A percentile compares a stretch with the other conserved stretches of the same genome.
Evolutionary conservation across 2,888 invertebrate species (phyloP).

Genomic region (Punctoribates punctum): DNA sequence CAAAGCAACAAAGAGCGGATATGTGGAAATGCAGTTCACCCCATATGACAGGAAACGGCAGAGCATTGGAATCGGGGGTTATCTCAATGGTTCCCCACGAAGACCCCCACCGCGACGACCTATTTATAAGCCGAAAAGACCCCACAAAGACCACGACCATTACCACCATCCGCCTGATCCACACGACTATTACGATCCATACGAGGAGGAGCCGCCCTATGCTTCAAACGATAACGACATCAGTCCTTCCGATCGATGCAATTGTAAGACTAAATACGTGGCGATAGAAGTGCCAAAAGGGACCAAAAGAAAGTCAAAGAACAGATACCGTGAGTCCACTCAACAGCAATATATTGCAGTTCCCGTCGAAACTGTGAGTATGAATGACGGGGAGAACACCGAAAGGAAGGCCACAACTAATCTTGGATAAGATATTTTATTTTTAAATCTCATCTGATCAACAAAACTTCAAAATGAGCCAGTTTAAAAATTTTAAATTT

Average conservation of each 20-base stretch:
- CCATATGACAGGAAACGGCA: background rate
- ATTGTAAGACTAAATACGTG: conserved; percentile 32
- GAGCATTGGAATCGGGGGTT: conserved; percentile 13
- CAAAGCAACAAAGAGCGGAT: background rate
- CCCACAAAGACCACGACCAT: background rate
- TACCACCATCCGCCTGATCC: background rate
- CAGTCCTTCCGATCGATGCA: background rate
- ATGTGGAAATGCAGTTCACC: conserved; percentile 3
- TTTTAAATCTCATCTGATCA: too few relatives aligned
- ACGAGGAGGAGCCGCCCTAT: background rate
- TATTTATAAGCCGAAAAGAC: background rate
- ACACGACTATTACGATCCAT: background rate
- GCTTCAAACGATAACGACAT: background rate
- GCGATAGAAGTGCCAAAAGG: conserved; percentile 21
- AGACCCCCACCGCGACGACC: background rate
- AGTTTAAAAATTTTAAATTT: too few relatives aligned
- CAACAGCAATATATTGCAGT: conserved; percentile 9
- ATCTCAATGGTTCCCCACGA: conserved; percentile 2
- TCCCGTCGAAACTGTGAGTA: background rate
- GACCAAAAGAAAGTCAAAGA: background rate
- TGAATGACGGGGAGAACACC: background rate
- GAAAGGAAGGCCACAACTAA: background rate
- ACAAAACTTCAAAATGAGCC: too few relatives aligned
- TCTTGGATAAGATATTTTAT: background rate
- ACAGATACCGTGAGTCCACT: background rate